Conservation (phyloP, 2,888 invertebrate genomes). For the Drosophila paranaensis region DNA sequence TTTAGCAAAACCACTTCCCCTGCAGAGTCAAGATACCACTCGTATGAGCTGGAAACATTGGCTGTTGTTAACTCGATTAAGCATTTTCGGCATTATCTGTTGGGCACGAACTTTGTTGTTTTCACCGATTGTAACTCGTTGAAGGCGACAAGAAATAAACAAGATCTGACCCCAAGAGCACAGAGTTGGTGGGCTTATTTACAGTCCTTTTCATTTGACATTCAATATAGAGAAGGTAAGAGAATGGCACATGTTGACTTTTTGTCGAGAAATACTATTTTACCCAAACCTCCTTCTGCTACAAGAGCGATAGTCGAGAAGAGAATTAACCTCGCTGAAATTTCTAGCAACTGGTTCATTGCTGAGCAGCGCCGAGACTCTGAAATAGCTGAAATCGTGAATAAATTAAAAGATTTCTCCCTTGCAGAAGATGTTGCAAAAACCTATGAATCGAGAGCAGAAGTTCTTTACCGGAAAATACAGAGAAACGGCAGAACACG, state of each 20-base stretch:
- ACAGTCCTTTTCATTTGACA: not conserved
- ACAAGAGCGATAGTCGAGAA: not conserved
- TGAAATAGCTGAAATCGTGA: not conserved
- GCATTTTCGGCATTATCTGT: too few relatives aligned
- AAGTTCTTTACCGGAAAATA: too few relatives aligned
- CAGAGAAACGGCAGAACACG: too few relatives aligned
- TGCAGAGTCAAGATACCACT: not conserved
- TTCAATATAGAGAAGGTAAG: slow-evolving; percentile 1
- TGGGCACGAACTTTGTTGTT: not conserved
- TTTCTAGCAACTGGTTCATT: not conserved
- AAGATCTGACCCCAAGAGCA: not conserved
- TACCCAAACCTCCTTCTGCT: not conserved
- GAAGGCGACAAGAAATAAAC: not conserved
- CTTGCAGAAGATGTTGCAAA: slow-evolving; percentile 26
- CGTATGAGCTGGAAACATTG: not conserved
- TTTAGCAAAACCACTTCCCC: not conserved
- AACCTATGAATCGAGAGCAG: slow-evolving; percentile 11
- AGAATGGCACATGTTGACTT: slow-evolving; percentile 1
- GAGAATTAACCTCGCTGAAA: not conserved
- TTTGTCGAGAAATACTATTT: not conserved
- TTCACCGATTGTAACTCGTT: not conserved
- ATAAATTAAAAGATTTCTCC: slow-evolving; percentile 1
- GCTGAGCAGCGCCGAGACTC: slow-evolving; percentile 6
- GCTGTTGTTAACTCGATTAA: not conserved
- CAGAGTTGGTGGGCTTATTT: slow-evolving; percentile 1